Evolutionary conservation across 2,888 invertebrate species (phyloP).

Genomic region (Drosophila emarginata): DNA sequence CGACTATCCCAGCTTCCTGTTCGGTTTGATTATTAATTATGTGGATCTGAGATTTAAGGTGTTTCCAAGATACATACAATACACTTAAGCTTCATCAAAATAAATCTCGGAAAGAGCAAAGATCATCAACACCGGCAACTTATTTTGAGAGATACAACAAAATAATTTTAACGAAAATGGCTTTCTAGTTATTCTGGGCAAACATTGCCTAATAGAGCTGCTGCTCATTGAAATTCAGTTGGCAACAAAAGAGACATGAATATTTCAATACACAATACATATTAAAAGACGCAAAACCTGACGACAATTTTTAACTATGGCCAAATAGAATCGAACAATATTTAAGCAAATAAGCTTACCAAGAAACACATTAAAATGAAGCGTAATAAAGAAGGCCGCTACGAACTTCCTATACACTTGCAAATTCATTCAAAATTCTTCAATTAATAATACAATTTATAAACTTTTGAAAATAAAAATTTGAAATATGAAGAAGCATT

Average conservation of each 20-base stretch:
- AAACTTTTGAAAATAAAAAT: too few species aligned
- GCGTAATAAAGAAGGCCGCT: not conserved
- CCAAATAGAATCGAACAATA: slow-evolving; percentile 34
- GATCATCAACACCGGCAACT: not conserved
- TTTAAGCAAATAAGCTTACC: slow-evolving; percentile 34
- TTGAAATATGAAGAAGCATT: too few species aligned
- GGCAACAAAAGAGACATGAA: slow-evolving; percentile 37
- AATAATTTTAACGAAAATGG: slow-evolving; percentile 15
- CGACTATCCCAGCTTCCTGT: not conserved
- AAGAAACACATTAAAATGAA: not conserved
- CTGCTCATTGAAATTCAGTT: slow-evolving; percentile 32
- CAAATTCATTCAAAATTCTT: not conserved
- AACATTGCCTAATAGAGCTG: slow-evolving; percentile 4
- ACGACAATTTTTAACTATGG: slow-evolving; percentile 36
- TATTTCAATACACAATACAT: slow-evolving; percentile 53
- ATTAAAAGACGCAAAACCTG: slow-evolving; percentile 45
- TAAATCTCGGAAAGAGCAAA: slow-evolving; percentile 7
- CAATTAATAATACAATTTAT: too few species aligned
- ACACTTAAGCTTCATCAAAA: not conserved
- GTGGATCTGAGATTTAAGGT: not conserved
- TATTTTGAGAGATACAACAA: not conserved
- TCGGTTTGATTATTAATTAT: not conserved
- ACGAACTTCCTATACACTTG: not conserved
- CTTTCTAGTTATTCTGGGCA: slow-evolving; percentile 32
- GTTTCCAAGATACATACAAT: not conserved